Base-by-base conservation (phyloP, 2,888 invertebrate species). In the Tenthredo notha region DNA sequence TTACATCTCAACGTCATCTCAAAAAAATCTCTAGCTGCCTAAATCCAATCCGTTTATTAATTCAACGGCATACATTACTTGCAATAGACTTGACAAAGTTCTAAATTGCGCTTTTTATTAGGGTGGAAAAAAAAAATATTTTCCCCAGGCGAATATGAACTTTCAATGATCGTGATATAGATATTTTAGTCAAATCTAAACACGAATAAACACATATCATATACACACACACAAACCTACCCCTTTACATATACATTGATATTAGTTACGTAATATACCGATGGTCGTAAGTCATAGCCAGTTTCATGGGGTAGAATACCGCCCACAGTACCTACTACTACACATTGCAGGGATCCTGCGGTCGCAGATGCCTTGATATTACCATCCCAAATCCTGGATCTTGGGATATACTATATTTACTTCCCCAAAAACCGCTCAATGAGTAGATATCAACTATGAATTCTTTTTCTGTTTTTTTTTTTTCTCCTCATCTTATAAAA, bases 341-440 rank as follows among this genome's bases (percentile, higher is more conserved):
- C 33, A 37, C 72, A 21, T 37, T 74, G 18, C 72, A 40, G 25
- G 10, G n/a, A n/a, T 40, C 10, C 72, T 43, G 72, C 43, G 72
- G 72, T 40, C 72, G 72, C 72, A 74, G 43, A 74, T 74, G 72
- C 43, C 72, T 40, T 43, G 72, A 74, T 43, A 74, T 74, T 74
- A 74, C 72, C 40, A 21, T 43, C 72, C 72, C 37, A 74, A 74
- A 74, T 74, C 72, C 72, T 25, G 21, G 72, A 40, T 74, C 72
- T 29, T 21, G 12, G 72, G 40, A n/a, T 33, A 12, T 67, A 74
- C 18, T 43, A 4, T 9, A 15, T n/a, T 25, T 74, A 40, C 72
- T 40, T 43, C 43, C 43, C 40, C n/a, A n/a, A n/a, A 74, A 74
- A 40, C 21, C 72, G 18, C 5, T 43, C 33, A 74, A 40, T 43